phyloP scores from a whole-genome alignment of 2,797 vertebrate genomes.

The Fringilla coelebs region DNA sequence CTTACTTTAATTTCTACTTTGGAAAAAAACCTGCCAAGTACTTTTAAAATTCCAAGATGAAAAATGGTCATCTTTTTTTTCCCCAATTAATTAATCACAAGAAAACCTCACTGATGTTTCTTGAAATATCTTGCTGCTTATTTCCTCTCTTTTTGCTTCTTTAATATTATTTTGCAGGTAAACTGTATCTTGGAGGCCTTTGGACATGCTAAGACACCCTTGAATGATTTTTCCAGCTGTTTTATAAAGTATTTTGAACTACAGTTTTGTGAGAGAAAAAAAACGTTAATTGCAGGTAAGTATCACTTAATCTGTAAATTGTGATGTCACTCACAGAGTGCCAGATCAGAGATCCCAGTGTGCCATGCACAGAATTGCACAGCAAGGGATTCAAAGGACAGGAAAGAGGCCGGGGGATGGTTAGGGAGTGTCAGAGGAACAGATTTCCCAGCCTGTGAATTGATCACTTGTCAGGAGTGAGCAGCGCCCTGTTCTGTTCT shows the following conservation, averaged over 20 bases:
- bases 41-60: neutral
- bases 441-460: rapidly evolving
- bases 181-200: slow-evolving; percentile 90
- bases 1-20: neutral
- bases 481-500: neutral
- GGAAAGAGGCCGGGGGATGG: too few species aligned
- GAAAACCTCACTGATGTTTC: neutral
- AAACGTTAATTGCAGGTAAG: slow-evolving; percentile 82
- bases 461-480: too few species aligned
- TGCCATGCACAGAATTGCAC: neutral
- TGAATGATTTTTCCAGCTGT: slow-evolving; percentile 87
- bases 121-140: neutral
- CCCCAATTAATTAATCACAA: neutral
- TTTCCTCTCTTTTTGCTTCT: neutral
- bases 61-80: rapidly evolving
- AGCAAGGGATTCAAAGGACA: neutral
- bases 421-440: neutral
- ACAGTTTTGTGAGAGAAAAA: slow-evolving; percentile 87
- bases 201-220: slow-evolving; percentile 88
- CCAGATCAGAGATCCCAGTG: neutral
- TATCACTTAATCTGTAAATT: neutral
- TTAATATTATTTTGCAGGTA: slow-evolving; percentile 73
- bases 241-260: slow-evolving; percentile 89
- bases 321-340: neutral
- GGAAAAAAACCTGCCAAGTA: neutral